Base-by-base conservation (phyloP, 2,888 invertebrate genomes). In the Idaea straminata region DNA sequence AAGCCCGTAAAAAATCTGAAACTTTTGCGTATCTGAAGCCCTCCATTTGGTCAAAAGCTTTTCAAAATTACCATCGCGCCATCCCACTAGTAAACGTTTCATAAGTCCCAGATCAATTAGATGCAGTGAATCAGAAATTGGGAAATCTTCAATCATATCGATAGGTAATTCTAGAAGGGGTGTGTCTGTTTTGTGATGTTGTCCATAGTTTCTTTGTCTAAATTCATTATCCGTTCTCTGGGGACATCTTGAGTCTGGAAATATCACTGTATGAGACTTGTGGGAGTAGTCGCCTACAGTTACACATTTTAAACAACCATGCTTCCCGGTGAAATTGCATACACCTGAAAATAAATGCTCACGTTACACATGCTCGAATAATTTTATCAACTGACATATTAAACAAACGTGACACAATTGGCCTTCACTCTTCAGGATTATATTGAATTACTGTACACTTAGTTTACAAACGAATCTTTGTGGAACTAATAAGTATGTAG, bases 131-230 rank as follows among this genome's bases (percentile, higher is more conserved):
- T 69, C 69, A 13, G 38, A 60, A 10, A 74, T 70, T 0, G 72
- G 72, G 61, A 75, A 66, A 61, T 73, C 65, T 65, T 76, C 61
- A 0, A 76, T 62, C 72, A 76, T 74, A 62, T 74, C 74, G 36
- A 76, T 71, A 4, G 64, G 66, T 7, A 36, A 10, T 36, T 4
- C 36, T 10, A 36, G 36, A 57, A 66, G 61, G 36, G 66, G 64
- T 59, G 66, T 64, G 59, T 67, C 62, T 38, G 61, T 34, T 62
- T 67, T 62, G 62, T 67, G 64, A 61, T 64, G 66, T 13, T 59
- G 58, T 47, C 66, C 66, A 62, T 67, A 67, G 61, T 60, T 64
- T 60, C 10, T 36, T 7, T 5, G 6, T 7, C 36, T 5, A 36
- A 36, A 36, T 5, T 10, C 10, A 5, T 7, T 7, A 36, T 36